Evolutionary conservation across 1,140 invertebrate species (phyloP), one percentile per base, ranked within the genome.

Genomic region (Stratiolaelaps scimitus): DNA sequence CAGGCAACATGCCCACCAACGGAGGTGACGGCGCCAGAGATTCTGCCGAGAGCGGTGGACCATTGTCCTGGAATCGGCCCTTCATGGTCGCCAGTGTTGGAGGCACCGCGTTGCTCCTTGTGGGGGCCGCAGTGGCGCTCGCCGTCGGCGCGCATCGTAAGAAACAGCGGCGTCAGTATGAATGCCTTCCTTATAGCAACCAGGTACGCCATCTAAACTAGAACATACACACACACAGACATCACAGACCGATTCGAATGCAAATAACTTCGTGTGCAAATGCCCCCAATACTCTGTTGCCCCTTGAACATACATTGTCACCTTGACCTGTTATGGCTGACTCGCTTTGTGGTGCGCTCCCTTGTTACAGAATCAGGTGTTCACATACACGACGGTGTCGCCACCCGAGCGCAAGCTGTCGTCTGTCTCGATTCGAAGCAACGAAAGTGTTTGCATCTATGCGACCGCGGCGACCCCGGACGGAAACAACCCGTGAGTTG

Each of bases 361-460:
- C 23, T 60, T 60, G 15, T 34, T 26, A 23, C 53, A 60, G 53
- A 60, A 60, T 34, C 53, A 60, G 20, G 53, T 60, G 23, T 60
- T 60, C 10, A 60, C 53, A 29, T 26, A 60, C 53, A 34, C 53
- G 2, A 26, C 53, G 15, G 53, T 60, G 1, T 60, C 23, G 1
- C 53, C 53, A 34, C 53, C 53, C 13, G 53, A 60, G 4, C 53
- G 23, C 15, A 60, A 60, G 26, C 53, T 60, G 15, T 60, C 53
- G 6, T 60, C 53, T 1, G 53, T 60, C 15, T 60, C 53, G 26
- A 60, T 60, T 4, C 53, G 53, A 2, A 26, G 53, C 53, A 60
- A 60, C 23, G 53, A 60, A 60, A 60, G 53, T 34, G 34, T 60
- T 23, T 60, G 53, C 34, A 60, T 60, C 23, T 60, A 60, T 23